A percentile compares a stretch with the other conserved stretches of the same genome.
phyloP scores from a whole-genome alignment of 2,888 invertebrate genomes.

The Melanostoma mellinum region DNA sequence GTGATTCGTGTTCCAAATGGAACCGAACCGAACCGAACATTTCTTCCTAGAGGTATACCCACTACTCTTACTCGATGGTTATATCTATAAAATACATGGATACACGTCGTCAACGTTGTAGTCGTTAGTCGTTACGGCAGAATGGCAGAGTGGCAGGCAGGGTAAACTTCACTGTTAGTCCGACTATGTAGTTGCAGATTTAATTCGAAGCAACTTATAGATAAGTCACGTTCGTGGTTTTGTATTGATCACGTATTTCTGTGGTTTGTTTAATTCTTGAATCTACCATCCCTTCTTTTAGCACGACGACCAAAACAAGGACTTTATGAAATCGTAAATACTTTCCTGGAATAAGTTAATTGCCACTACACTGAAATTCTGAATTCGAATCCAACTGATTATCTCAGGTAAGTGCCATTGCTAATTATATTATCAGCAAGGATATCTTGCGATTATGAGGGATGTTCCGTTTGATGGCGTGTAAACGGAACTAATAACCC shows the following conservation, averaged over 20 bases:
- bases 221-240: slow-evolving; percentile 68
- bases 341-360: slow-evolving; percentile 54
- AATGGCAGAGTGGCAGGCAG: neutral
- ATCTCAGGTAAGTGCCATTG: neutral
- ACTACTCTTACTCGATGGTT: neutral
- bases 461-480: neutral
- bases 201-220: slow-evolving; percentile 60
- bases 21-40: slow-evolving; percentile 29
- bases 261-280: slow-evolving; percentile 65
- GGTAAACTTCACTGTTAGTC: slow-evolving; percentile 39
- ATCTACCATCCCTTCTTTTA: slow-evolving; percentile 40
- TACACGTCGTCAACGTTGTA: too few relatives aligned
- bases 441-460: neutral
- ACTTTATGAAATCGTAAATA: slow-evolving; percentile 66
- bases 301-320: neutral
- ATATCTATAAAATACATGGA: too few relatives aligned
- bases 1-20: slow-evolving; percentile 57
- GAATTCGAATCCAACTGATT: slow-evolving; percentile 16
- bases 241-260: slow-evolving; percentile 66
- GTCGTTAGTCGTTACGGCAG: too few relatives aligned
- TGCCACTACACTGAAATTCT: slow-evolving; percentile 26
- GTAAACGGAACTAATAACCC: neutral
- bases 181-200: slow-evolving; percentile 45
- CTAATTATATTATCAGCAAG: slow-evolving; percentile 16
- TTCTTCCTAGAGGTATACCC: neutral